Conservation (phyloP, 2,113 vertebrate species). For the Pelecanus crispus region DNA sequence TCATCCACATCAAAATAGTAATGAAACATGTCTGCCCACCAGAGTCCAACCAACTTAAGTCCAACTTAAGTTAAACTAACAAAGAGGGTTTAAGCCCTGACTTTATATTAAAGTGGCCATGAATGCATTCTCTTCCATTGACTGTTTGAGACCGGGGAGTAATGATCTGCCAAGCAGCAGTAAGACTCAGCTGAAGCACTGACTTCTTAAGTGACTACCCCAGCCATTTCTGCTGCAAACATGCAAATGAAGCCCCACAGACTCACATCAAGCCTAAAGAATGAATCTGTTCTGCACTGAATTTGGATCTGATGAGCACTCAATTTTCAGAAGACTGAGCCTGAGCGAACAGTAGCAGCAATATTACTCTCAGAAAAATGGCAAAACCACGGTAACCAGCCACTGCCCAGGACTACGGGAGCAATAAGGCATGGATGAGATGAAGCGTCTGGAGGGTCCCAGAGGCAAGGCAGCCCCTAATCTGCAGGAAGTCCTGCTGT, state of each 20-base stretch:
- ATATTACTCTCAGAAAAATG: not conserved
- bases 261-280: not conserved
- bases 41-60: not conserved
- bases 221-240: not conserved
- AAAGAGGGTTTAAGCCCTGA: not conserved
- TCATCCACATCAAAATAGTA: not conserved
- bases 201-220: not conserved
- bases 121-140: not conserved
- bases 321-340: not conserved
- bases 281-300: not conserved
- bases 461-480: not conserved
- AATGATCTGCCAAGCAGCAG: not conserved
- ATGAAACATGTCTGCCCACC: not conserved
- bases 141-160: not conserved
- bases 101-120: not conserved
- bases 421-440: not conserved
- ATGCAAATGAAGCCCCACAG: not conserved
- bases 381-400: not conserved
- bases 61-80: not conserved
- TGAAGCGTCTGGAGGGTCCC: not conserved
- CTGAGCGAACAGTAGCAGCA: not conserved
- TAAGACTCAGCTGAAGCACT: not conserved
- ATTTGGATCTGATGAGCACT: not conserved
- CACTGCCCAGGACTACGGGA: rapidly evolving
- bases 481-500: not conserved